phyloP scores from a whole-genome alignment of 2,888 invertebrate species.

The Amphimallon solstitiale region DNA sequence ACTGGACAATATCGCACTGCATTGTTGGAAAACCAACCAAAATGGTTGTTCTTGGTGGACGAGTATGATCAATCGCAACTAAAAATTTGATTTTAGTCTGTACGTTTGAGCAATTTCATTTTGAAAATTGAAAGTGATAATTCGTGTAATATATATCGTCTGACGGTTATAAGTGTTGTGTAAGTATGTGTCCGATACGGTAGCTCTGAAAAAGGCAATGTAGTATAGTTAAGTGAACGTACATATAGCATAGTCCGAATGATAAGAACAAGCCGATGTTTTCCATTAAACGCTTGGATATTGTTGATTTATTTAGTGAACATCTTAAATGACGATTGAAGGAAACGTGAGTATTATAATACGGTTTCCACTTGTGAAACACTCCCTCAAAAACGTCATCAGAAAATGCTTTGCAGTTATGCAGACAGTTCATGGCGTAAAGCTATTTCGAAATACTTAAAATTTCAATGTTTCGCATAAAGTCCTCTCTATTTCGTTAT shows the following conservation, averaged over 20 bases:
- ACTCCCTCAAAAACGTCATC: slow-evolving; percentile 50
- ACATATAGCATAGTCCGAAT: slow-evolving; percentile 48
- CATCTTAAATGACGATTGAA: slow-evolving; percentile 35
- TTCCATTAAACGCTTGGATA: slow-evolving; percentile 43
- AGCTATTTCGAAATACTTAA: slow-evolving; percentile 51
- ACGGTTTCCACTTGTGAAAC: slow-evolving; percentile 35
- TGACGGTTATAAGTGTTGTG: slow-evolving; percentile 32
- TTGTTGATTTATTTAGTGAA: slow-evolving; percentile 37
- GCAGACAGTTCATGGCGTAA: slow-evolving; percentile 46
- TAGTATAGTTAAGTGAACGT: slow-evolving; percentile 43
- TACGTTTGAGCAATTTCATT: slow-evolving; percentile 43
- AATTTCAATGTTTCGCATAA: slow-evolving; percentile 50
- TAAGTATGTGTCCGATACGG: slow-evolving; percentile 37
- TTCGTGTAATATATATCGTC: slow-evolving; percentile 35
- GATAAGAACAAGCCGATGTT: slow-evolving; percentile 50
- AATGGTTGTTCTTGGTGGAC: slow-evolving; percentile 58
- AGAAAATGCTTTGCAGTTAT: slow-evolving; percentile 38
- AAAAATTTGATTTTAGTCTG: slow-evolving; percentile 52
- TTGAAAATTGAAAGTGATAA: slow-evolving; percentile 39
- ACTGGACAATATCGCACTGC: slow-evolving; percentile 52
- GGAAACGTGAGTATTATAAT: slow-evolving; percentile 46
- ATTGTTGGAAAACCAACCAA: slow-evolving; percentile 61
- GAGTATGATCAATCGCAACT: slow-evolving; percentile 56
- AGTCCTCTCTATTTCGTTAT: neutral
- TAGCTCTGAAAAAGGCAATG: slow-evolving; percentile 13